phyloP scores from a whole-genome alignment of 2,113 vertebrate species.

The Chinchilla lanigera region DNA sequence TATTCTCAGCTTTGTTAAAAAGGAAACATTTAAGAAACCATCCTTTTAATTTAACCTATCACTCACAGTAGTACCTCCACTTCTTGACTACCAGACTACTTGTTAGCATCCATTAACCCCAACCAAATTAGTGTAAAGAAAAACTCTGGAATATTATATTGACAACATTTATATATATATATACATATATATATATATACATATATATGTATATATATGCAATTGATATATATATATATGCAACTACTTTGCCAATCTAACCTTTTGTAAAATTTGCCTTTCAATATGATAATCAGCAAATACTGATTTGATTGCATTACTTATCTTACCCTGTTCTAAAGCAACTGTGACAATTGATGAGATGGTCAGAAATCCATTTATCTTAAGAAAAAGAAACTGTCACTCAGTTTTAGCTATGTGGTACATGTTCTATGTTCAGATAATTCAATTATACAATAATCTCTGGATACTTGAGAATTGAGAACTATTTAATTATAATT shows the following conservation, averaged over 20 bases:
- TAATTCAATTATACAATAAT: not conserved
- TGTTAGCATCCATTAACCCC: not conserved
- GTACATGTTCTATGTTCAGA: not conserved
- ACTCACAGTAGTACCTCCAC: not conserved
- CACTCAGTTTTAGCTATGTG: not conserved
- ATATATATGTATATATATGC: not conserved
- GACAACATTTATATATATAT: not conserved
- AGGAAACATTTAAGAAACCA: not conserved
- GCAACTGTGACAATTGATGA: not conserved
- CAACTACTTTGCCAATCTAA: not conserved
- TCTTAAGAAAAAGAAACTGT: not conserved
- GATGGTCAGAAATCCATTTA: not conserved
- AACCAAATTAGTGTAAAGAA: not conserved
- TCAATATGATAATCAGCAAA: not conserved
- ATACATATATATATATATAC: too few species aligned
- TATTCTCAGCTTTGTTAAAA: not conserved
- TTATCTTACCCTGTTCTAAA: not conserved
- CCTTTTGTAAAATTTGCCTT: not conserved
- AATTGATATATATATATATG: not conserved
- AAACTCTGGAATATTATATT: conserved; percentile 17
- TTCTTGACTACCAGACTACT: not conserved
- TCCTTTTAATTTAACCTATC: not conserved
- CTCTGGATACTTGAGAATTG: not conserved
- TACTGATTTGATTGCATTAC: not conserved
- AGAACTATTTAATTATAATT: not conserved